Conservation (phyloP, 2,888 invertebrate genomes). For the Acleris laterana region DNA sequence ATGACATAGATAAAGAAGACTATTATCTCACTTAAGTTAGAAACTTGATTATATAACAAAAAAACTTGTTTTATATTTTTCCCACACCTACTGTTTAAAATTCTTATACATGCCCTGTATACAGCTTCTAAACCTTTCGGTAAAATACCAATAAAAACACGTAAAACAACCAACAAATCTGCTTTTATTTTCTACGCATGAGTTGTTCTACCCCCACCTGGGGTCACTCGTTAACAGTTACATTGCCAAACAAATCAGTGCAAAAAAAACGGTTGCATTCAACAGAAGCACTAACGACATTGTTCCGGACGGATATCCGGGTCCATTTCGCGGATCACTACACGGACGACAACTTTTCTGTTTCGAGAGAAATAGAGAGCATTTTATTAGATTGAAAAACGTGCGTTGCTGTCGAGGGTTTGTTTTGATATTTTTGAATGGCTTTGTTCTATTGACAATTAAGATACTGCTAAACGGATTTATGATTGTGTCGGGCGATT, state of each 20-base stretch:
- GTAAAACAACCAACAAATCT: too few relatives aligned
- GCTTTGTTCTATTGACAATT: too few relatives aligned
- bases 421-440: not conserved
- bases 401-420: not conserved
- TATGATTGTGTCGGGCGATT: too few relatives aligned
- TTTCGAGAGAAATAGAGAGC: conserved; percentile 13
- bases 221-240: conserved; percentile 4
- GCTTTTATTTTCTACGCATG: not conserved
- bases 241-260: conserved; percentile 9
- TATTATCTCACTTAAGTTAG: too few relatives aligned
- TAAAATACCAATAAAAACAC: too few relatives aligned
- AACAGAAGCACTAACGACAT: conserved; percentile 29
- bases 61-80: too few relatives aligned
- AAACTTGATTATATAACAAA: too few relatives aligned
- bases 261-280: conserved; percentile 26
- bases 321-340: conserved; percentile 35
- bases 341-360: conserved; percentile 23
- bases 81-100: too few relatives aligned
- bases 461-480: too few relatives aligned
- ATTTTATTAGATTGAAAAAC: conserved; percentile 32
- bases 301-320: conserved; percentile 34
- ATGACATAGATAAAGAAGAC: too few relatives aligned
- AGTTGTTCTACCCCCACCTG: not conserved
- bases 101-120: too few relatives aligned
- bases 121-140: too few relatives aligned